phyloP scores from a whole-genome alignment of 1,140 invertebrate species.

The Araneus ventricosus region DNA sequence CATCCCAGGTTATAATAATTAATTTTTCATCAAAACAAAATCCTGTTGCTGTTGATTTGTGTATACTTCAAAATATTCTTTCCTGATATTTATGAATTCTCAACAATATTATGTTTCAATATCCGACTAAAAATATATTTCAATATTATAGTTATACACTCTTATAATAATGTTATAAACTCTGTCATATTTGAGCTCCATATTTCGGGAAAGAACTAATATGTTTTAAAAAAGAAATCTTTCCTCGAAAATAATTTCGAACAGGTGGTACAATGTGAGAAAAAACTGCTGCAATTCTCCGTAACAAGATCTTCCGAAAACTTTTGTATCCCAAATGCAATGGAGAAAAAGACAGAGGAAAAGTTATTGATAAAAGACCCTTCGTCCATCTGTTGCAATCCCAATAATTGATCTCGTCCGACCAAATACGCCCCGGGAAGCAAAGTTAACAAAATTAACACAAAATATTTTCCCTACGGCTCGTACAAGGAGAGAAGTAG shows the following conservation, averaged over 20 bases:
- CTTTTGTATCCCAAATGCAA: background rate
- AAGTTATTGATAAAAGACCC: constrained; percentile 11
- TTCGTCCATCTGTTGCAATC: constrained; percentile 61
- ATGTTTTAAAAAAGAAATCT: background rate
- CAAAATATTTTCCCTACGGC: background rate
- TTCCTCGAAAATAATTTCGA: background rate
- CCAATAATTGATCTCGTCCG: constrained; percentile 62
- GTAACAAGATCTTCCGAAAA: background rate
- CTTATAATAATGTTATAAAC: too few relatives aligned
- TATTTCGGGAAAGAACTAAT: background rate
- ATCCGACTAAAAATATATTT: too few relatives aligned
- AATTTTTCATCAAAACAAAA: too few relatives aligned
- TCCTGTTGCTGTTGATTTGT: too few relatives aligned
- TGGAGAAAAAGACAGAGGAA: background rate
- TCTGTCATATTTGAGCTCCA: background rate
- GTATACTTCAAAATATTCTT: too few relatives aligned
- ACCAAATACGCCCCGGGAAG: constrained; percentile 51
- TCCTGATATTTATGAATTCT: too few relatives aligned
- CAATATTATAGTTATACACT: too few relatives aligned
- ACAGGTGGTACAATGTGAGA: background rate
- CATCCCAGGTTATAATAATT: too few relatives aligned
- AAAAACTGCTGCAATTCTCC: background rate
- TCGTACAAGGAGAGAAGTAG: background rate
- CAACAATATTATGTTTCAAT: too few relatives aligned
- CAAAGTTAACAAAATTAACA: constrained; percentile 62